phyloP scores from a whole-genome alignment of 2,797 vertebrate species.

The Oophaga sylvatica region DNA sequence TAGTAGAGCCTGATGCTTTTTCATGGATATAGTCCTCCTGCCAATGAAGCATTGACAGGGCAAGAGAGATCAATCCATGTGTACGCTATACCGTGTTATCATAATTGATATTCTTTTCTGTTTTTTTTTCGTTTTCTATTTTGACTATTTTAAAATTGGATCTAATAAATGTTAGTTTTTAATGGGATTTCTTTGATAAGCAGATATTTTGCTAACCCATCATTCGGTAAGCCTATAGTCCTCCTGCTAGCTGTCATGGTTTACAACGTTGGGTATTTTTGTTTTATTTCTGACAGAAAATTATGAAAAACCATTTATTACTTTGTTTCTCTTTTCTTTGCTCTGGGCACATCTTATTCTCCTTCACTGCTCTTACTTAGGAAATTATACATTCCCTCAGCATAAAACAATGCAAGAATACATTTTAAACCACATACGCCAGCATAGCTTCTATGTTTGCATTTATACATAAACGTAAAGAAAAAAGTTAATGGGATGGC shows the following conservation, averaged over 20 bases:
- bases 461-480: constrained; percentile 27
- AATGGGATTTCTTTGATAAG: no score
- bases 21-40: neutral
- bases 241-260: constrained; percentile 6
- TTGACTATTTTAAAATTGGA: no score
- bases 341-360: neutral
- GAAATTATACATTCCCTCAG: constrained; percentile 23
- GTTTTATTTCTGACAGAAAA: constrained; percentile 29
- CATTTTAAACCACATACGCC: constrained; percentile 23
- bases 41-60: no score
- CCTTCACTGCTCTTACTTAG: constrained; percentile 7
- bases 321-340: constrained; percentile 29
- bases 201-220: no score
- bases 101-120: no score
- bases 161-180: no score
- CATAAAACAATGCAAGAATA: neutral
- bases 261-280: constrained; percentile 9
- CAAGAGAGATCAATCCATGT: no score
- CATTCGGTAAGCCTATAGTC: no score
- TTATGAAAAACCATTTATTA: constrained; percentile 35
- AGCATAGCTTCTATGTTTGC: constrained; percentile 10
- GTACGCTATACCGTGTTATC: no score
- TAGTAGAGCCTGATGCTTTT: neutral
- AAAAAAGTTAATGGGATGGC: constrained; percentile 42
- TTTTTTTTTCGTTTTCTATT: no score